Base-by-base conservation (phyloP, 2,888 invertebrate genomes). In the Erynnis tages region DNA sequence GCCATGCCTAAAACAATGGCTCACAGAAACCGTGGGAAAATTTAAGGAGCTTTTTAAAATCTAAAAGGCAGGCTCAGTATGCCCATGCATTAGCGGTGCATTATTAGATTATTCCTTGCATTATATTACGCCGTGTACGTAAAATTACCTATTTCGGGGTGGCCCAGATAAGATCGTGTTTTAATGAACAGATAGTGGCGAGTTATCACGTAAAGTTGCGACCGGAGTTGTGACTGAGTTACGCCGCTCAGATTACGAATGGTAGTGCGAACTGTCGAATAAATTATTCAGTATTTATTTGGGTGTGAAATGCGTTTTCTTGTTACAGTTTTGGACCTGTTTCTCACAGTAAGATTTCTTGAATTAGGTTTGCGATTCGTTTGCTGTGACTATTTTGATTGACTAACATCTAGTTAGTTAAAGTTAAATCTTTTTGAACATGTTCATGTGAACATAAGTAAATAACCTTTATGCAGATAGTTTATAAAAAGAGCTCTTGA, bases 21-120 rank as follows among this genome's bases (percentile, higher is more conserved):
- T 67, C 27, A 62, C 65, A 60, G 69, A 61, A 73, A 69, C 76
- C 82, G 85, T 87, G 87, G 81, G 86, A 87, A 85, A 81, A 81
- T 81, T 73, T 63, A 56, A 55, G 57, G 57, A 13, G 72, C 74
- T 81, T 85, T 82, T 85, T 80, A 82, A 82, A 80, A 81, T 71
- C 70, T 64, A 69, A 76, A 72, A 76, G 65, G 66, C 60, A 61
- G 60, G 59, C 62, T 52, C 46, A 60, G 68, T 68, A 61, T 59
- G 64, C 66, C 67, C 72, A 71, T 79, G 76, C 76, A 79, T 76
- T 76, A 75, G 63, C 63, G 63, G 62, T 60, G 65, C 66, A 73
- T 77, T 76, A 74, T 66, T 71, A 76, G 75, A 73, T 76, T 75
- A 76, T 62, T 53, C 48, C 58, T 59, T 60, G 66, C 69, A 73